These are phyloP conservation scores for Chrysina gloriosa DNA, from an alignment of 2,888 invertebrate genomes.

Conservation along the genomic window DNA sequence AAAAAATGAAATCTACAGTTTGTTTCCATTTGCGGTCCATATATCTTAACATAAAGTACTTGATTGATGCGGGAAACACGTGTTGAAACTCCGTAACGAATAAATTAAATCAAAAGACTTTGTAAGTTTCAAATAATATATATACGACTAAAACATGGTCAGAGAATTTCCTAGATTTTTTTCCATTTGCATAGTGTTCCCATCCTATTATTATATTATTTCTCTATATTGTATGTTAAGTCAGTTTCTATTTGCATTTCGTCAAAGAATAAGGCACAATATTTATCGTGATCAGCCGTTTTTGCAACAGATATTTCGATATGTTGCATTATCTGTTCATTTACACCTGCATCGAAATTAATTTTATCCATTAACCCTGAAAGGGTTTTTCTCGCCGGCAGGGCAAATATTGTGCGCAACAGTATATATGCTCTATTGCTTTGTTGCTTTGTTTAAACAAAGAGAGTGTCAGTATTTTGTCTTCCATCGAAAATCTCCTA, in stretches of 20 bases:
- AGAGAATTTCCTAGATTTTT: constrained; percentile 44
- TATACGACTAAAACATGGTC: constrained; percentile 52
- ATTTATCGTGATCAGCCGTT: constrained; percentile 35
- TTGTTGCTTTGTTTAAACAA: constrained; percentile 3
- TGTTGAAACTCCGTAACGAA: too few relatives aligned
- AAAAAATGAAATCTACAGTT: constrained; percentile 49
- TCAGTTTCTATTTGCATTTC: constrained; percentile 46
- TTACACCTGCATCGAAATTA: constrained; percentile 16
- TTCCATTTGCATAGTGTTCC: constrained; percentile 44
- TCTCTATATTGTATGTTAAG: constrained; percentile 44
- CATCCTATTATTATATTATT: constrained; percentile 45
- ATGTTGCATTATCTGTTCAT: constrained; percentile 21
- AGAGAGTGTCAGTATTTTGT: constrained; percentile 27
- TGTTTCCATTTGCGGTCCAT: constrained; percentile 51
- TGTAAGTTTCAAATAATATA: too few relatives aligned
- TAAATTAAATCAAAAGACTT: too few relatives aligned
- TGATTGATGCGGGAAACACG: too few relatives aligned
- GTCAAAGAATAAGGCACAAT: constrained; percentile 49
- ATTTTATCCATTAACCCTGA: background rate
- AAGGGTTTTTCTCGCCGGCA: constrained; percentile 21
- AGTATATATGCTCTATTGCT: constrained; percentile 22
- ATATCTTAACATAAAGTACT: constrained; percentile 51
- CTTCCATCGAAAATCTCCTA: constrained; percentile 25
- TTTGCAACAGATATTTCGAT: background rate
- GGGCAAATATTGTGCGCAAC: constrained; percentile 13